Evolutionary conservation across 2,888 invertebrate species (phyloP).

Genomic region (Leuctra nigra): DNA sequence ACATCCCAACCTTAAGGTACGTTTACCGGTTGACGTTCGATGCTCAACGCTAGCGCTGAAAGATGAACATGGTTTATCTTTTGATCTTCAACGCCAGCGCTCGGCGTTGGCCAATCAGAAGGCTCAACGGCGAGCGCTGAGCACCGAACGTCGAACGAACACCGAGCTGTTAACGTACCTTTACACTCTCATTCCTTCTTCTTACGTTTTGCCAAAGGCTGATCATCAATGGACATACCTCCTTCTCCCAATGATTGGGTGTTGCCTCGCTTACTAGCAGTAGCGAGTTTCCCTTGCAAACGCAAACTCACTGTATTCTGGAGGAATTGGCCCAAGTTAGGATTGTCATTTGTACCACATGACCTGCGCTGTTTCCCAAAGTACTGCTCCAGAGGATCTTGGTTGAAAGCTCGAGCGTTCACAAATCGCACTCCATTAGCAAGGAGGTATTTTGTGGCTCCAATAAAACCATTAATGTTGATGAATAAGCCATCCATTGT

Average conservation of each 20-base stretch:
- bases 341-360: neutral
- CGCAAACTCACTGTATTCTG: neutral
- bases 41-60: no score
- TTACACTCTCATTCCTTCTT: no score
- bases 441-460: neutral
- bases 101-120: no score
- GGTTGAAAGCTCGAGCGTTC: no score
- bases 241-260: neutral
- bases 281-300: neutral
- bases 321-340: neutral
- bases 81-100: no score
- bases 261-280: neutral
- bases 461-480: neutral
- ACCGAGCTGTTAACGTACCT: no score
- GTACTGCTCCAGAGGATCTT: no score
- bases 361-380: constrained; percentile 1
- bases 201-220: neutral
- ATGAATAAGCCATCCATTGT: neutral
- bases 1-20: no score
- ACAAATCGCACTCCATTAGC: neutral
- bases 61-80: no score
- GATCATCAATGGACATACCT: neutral
- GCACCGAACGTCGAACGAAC: no score
- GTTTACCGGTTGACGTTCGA: no score
- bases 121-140: no score